Evolutionary conservation across 2,113 vertebrate genomes (phyloP).

Genomic region (Percina caprodes): DNA sequence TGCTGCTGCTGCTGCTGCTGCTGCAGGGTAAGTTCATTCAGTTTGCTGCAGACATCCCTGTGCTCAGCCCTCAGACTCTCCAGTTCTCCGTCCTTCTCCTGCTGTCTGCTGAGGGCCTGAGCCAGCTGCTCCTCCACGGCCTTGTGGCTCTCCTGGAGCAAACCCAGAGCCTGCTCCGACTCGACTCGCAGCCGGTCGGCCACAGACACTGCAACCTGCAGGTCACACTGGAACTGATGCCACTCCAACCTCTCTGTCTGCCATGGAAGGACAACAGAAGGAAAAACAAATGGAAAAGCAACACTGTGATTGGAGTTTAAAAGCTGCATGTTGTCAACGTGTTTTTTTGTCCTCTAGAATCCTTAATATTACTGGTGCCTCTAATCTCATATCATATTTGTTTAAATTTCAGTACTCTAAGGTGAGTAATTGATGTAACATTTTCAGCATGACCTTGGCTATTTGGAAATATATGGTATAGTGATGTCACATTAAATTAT

Average conservation of each 20-base stretch:
- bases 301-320: neutral
- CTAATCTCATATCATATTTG: neutral
- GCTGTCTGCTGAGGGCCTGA: constrained; percentile 54
- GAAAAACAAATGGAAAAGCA: neutral
- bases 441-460: neutral
- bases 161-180: constrained; percentile 75
- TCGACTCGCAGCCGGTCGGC: constrained; percentile 82
- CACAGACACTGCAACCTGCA: constrained; percentile 84
- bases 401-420: neutral
- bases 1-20: constrained; percentile 61
- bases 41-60: constrained; percentile 54
- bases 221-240: constrained; percentile 84
- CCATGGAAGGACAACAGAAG: neutral
- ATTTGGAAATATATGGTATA: neutral
- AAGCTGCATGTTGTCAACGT: neutral
- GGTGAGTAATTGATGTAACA: neutral
- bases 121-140: constrained; percentile 66
- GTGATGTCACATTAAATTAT: neutral
- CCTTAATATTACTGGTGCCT: neutral
- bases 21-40: constrained; percentile 57
- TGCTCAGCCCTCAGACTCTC: constrained; percentile 67
- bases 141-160: constrained; percentile 66
- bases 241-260: constrained; percentile 83
- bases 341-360: neutral
- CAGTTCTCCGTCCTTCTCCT: constrained; percentile 63